Conservation (phyloP, 2,888 invertebrate species). For the Clusia tigrina region DNA sequence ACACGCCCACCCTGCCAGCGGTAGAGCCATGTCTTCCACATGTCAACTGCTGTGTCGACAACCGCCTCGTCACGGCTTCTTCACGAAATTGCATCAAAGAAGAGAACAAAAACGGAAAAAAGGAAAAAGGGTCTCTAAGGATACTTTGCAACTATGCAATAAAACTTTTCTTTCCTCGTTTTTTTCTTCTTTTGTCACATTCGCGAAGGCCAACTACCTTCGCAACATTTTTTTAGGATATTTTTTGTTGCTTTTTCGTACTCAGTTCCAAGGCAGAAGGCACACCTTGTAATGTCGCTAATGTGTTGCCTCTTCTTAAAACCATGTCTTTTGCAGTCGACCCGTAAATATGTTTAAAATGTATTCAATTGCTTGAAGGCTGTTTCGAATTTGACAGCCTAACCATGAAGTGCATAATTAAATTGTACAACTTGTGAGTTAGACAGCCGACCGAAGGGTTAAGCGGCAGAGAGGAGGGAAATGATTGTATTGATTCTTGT, state of each 20-base stretch:
- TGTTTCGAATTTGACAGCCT: background rate
- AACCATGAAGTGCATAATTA: background rate
- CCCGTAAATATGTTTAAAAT: background rate
- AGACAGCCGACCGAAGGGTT: background rate
- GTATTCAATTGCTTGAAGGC: background rate
- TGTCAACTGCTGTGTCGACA: background rate
- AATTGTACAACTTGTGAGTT: background rate
- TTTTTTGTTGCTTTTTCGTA: background rate
- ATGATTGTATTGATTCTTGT: too few species aligned
- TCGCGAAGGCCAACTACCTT: background rate
- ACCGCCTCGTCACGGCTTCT: background rate
- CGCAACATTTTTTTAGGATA: background rate
- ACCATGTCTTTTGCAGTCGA: background rate
- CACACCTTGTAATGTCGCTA: too few species aligned
- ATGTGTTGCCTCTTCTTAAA: too few species aligned
- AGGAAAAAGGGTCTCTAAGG: background rate
- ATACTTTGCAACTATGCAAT: background rate
- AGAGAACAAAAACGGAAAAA: background rate
- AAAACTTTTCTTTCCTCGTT: background rate
- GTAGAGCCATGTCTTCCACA: too few species aligned
- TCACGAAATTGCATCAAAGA: background rate
- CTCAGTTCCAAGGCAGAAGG: too few species aligned
- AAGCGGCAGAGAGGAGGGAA: background rate
- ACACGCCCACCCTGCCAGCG: too few species aligned
- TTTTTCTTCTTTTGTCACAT: background rate